A percentile compares a stretch with the other conserved stretches of the same genome.
Conservation (phyloP, 2,113 vertebrate species). For the Pipra filicauda region DNA sequence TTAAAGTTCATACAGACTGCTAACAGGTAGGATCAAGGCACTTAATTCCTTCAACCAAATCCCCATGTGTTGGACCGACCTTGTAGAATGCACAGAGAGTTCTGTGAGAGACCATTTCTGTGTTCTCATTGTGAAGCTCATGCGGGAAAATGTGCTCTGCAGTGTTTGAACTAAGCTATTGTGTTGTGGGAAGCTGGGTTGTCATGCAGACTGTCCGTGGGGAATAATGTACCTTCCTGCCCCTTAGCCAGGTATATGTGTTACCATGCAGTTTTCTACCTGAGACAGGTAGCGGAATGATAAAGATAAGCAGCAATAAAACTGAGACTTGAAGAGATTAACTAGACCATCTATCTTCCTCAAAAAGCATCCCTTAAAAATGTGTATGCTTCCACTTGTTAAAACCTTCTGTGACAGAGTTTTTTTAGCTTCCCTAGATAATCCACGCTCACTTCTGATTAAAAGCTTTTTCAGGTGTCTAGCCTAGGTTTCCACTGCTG, state of each 20-base stretch:
- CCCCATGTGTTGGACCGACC: neutral
- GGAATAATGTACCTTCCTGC: fast-evolving
- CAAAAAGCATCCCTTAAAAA: neutral
- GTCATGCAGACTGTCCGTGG: fast-evolving
- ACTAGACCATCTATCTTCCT: neutral
- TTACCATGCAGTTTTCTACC: neutral
- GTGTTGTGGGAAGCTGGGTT: neutral
- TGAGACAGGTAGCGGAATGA: neutral
- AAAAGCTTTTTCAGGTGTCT: neutral
- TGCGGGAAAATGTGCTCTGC: neutral
- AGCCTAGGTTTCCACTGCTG: neutral
- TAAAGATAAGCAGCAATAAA: neutral
- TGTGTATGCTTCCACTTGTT: neutral
- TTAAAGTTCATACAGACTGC: neutral
- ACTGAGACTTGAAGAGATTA: neutral
- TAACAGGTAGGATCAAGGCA: neutral
- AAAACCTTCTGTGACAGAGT: neutral
- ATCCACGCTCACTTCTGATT: neutral
- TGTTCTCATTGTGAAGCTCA: neutral
- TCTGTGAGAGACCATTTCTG: neutral
- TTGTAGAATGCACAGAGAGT: neutral
- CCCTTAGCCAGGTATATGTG: neutral
- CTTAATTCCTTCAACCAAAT: neutral
- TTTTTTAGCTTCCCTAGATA: neutral
- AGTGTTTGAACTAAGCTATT: neutral